Evolutionary conservation across 2,113 vertebrate genomes (phyloP).

Genomic region (Hemibates koningsi): DNA sequence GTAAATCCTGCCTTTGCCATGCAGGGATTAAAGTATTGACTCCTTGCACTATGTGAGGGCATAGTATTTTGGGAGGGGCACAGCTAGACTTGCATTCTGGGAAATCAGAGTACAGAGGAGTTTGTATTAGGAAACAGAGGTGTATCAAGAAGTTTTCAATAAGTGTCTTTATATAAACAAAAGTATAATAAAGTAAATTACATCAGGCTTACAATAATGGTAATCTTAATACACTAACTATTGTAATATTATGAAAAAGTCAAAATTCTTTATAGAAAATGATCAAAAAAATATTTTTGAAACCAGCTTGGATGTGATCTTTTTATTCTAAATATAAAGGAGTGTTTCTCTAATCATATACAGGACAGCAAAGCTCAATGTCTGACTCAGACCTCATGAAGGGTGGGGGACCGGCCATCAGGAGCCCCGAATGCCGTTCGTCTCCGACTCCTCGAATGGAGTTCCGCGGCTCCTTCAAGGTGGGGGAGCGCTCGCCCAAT

Average conservation of each 20-base stretch:
- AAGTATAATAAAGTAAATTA: not conserved
- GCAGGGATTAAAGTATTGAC: not conserved
- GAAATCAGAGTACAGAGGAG: not conserved
- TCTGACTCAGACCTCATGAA: conserved; percentile 52
- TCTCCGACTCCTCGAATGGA: conserved; percentile 45
- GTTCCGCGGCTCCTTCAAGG: conserved; percentile 55
- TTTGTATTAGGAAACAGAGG: not conserved
- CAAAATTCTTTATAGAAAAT: not conserved
- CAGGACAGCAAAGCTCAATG: conserved; percentile 32
- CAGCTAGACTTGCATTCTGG: conserved; percentile 19
- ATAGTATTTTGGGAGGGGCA: conserved; percentile 27
- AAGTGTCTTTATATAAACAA: not conserved
- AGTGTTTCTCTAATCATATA: not conserved
- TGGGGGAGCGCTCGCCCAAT: conserved; percentile 61
- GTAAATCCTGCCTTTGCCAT: not conserved
- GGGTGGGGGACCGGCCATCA: conserved; percentile 19
- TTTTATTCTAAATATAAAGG: not conserved
- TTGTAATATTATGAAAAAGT: not conserved
- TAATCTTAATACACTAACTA: not conserved
- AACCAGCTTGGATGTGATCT: not conserved
- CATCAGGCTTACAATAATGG: not conserved
- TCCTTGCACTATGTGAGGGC: not conserved
- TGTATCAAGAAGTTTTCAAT: not conserved
- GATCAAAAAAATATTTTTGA: not conserved
- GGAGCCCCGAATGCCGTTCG: conserved; percentile 5